These are phyloP conservation scores for Coenonympha arcania DNA, from an alignment of 2,888 invertebrate species.

Conservation along the genomic window DNA sequence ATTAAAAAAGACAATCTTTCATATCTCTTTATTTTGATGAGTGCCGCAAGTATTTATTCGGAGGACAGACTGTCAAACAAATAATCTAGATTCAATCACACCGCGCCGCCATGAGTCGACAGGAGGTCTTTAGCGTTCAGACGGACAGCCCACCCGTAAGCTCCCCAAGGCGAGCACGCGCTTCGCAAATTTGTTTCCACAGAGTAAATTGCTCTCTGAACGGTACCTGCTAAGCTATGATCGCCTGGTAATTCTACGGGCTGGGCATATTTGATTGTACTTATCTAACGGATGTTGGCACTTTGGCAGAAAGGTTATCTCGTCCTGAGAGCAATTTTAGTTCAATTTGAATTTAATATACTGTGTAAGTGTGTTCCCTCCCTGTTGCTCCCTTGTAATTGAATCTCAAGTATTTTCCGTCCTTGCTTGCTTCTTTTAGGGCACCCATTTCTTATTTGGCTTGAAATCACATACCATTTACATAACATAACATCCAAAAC, in stretches of 20 bases:
- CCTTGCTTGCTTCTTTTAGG: too few species aligned
- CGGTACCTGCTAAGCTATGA: constrained; percentile 48
- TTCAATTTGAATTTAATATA: neutral
- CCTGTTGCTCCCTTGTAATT: neutral
- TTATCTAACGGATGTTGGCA: constrained; percentile 28
- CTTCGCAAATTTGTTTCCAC: constrained; percentile 37
- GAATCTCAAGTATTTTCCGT: neutral
- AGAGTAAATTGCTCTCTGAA: constrained; percentile 38
- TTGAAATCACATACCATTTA: too few species aligned
- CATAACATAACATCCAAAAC: neutral
- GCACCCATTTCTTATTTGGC: too few species aligned
- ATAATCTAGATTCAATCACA: constrained; percentile 28
- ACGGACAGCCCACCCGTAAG: constrained; percentile 58
- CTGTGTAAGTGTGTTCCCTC: too few species aligned
- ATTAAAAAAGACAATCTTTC: too few species aligned
- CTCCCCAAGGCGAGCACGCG: constrained; percentile 60
- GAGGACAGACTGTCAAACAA: constrained; percentile 4
- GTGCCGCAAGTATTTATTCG: neutral
- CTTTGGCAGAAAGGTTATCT: constrained; percentile 3
- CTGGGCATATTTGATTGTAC: constrained; percentile 26
- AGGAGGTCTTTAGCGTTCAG: constrained; percentile 49
- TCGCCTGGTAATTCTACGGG: constrained; percentile 33
- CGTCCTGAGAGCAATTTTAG: neutral
- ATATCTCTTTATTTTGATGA: neutral
- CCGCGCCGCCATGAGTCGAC: constrained; percentile 46